Base-by-base conservation (phyloP, 2,113 vertebrate species). In the Sterrhoptilus dennistouni region DNA sequence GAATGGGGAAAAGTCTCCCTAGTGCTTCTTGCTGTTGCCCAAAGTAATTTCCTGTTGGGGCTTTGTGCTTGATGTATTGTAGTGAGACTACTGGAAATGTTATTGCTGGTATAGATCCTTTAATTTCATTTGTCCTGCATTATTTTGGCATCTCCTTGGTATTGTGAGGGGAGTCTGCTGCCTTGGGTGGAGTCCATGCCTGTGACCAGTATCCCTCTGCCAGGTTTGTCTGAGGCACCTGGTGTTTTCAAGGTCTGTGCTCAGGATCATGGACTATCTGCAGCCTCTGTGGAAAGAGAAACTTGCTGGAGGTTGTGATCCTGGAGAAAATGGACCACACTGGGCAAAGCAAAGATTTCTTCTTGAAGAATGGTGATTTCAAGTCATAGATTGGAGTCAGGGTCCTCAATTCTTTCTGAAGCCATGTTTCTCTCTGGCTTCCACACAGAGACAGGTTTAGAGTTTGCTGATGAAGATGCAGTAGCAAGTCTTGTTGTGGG, bases 121-220 rank as follows among this genome's bases (percentile, higher is more conserved):
- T 25, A 40, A 54, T 76, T 78, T 90, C 3, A 35, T 60, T 61
- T 64, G 5, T 69, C 45, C 17, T 83, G 33, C 6, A 1, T 54
- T 60, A 33, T 69, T 92, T 60, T 70, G 27, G 12, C 35, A 19
- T n/a, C 38, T 81, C 15, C 42, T 49, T 1, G 1, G 24, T 64
- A 24, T 2, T 47, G 8, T 14, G 29, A 68, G 21, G 17, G 12
- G 24, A 54, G 11, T 16, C 35, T 70, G 3, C 11, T 57, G 69
- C 29, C 44, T 54, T 70, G 18, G 36, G 36, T 40, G 31, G 8
- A 20, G 17, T 75, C 74, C 28, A 64, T 57, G 25, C 13, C 36
- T 81, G 29, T 13, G 14, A 75, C 21, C 45, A 1, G 8, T 12
- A 6, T 5, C 1, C 7, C 4, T 2, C 10, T 27, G 15, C 36